Evolutionary conservation across 2,888 invertebrate species (phyloP), one percentile per base, ranked within the genome.

Genomic region (Tiliacea citrago): DNA sequence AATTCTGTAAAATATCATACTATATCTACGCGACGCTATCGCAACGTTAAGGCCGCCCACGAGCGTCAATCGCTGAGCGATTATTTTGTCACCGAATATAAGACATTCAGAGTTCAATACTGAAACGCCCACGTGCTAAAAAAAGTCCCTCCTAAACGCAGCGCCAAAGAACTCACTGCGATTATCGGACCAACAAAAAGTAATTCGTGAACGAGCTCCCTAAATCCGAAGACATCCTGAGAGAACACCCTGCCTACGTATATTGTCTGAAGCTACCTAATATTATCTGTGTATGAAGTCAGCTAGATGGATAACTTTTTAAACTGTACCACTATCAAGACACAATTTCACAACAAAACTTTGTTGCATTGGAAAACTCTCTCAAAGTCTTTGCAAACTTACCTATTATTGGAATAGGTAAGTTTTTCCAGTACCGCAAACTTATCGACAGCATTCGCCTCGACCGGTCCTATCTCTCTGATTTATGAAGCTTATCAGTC

Each of bases 401-500:
- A 51, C 51, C 29, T 29, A 29, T 29, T 29, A 3, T 29, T 29
- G 29, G 29, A 45, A 68, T 69, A 67, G 61, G 53, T 73, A 78
- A 79, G 76, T 81, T 84, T 85, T 84, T 73, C 68, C 42, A 68
- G 70, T 35, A 69, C 74, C 77, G 68, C 70, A 76, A 67, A 82
- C 68, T 68, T 87, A 90, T 87, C 85, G 86, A 77, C 82, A 84
- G 75, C 68, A 67, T 75, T 83, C 83, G 68, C 86, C 67, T 55
- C 77, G 67, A 69, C 87, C 90, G 89, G 88, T 88, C 92, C 94
- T 95, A 95, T 93, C 94, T 86, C 81, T 75, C 88, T 94, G 94
- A 95, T 95, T 95, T 94, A 95, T 94, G 91, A 86, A 85, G 88
- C 91, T 93, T 95, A 95, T 94, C 94, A 92, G 78, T 84, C 87